Conservation (phyloP, 2,797 vertebrate genomes). For the Fratercula arctica region DNA sequence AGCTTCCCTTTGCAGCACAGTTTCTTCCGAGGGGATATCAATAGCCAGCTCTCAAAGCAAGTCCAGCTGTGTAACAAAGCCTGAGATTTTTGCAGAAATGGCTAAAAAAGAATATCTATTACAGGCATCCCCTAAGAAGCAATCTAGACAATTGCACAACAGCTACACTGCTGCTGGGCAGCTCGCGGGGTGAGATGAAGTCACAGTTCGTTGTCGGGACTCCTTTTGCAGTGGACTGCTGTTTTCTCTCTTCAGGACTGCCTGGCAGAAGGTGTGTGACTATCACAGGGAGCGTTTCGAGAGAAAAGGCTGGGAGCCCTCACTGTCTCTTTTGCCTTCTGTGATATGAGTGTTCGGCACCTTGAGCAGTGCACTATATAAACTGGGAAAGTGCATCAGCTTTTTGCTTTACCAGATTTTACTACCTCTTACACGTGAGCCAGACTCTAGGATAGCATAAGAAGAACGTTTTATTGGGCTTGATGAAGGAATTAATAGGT, state of each 20-base stretch:
- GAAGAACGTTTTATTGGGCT: neutral
- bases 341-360: fast-evolving
- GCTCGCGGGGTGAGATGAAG: fast-evolving
- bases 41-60: neutral
- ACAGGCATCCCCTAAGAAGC: neutral
- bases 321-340: neutral
- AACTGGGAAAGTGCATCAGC: neutral
- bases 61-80: neutral
- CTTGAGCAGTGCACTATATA: fast-evolving
- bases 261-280: neutral
- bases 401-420: neutral
- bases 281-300: fast-evolving
- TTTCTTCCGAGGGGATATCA: neutral
- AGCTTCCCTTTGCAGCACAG: neutral
- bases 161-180: neutral
- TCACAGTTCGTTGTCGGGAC: fast-evolving
- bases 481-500: neutral
- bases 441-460: neutral
- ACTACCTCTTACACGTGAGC: neutral
- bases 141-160: neutral
- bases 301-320: neutral
- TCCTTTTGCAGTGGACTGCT: neutral
- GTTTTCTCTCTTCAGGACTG: neutral
- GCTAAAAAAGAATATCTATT: neutral
- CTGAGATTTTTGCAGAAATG: neutral